Evolutionary conservation across 1,140 invertebrate species (phyloP).

Genomic region (Eueides isabella): DNA sequence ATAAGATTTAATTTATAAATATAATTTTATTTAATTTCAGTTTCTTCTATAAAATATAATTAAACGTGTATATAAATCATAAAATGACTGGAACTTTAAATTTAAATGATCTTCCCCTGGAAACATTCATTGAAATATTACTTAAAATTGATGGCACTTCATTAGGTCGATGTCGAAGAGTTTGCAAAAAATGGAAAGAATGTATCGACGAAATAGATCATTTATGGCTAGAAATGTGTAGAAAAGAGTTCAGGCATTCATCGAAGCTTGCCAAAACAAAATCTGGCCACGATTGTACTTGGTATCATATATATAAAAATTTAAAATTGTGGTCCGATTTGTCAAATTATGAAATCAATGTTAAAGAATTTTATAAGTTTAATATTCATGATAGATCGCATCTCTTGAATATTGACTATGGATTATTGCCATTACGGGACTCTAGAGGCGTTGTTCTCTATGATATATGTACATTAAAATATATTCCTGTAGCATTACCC

Average conservation of each 20-base stretch:
- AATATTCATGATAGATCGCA: constrained; percentile 57
- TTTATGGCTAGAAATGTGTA: constrained; percentile 63
- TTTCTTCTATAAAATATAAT: neutral
- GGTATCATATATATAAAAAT: constrained; percentile 71
- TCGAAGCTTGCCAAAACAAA: constrained; percentile 67
- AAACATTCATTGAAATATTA: constrained; percentile 70
- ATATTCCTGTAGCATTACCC: constrained; percentile 63
- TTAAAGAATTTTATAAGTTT: constrained; percentile 68
- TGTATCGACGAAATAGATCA: constrained; percentile 56
- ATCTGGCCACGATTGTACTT: constrained; percentile 56
- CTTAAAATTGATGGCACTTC: constrained; percentile 58
- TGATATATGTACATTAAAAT: constrained; percentile 60
- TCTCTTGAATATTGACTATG: constrained; percentile 59
- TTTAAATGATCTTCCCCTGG: constrained; percentile 60
- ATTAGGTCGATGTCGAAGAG: constrained; percentile 60
- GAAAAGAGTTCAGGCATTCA: constrained; percentile 58
- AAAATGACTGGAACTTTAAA: constrained; percentile 27
- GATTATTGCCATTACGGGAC: constrained; percentile 62
- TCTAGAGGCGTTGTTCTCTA: constrained; percentile 61
- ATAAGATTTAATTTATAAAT: no score
- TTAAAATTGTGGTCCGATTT: constrained; percentile 58
- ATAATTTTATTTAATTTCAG: neutral
- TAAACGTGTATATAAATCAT: neutral
- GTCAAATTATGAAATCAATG: constrained; percentile 47
- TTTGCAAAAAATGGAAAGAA: constrained; percentile 67